Evolutionary conservation across 2,797 vertebrate species (phyloP), one percentile per base, ranked within the genome.

Genomic region (Echiichthys vipera): DNA sequence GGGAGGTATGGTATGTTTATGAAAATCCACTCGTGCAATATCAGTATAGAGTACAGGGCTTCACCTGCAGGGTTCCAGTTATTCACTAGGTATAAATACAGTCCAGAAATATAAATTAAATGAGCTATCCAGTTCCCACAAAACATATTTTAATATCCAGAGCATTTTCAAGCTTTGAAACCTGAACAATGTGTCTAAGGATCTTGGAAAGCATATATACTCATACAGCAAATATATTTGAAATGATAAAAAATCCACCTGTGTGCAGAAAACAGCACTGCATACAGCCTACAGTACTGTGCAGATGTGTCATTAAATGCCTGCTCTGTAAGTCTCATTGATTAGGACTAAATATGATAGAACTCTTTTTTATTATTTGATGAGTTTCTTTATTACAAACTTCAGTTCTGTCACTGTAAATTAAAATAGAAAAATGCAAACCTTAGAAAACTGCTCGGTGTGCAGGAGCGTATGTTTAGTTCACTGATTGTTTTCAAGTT

Each of bases 11-110:
- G n/a, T n/a, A 71, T 66, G 70, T 79, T 82, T 77, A 58, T 69
- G 54, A 47, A 72, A 87, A 84, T 83, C 63, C 49, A 58, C 54
- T 79, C 29, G 50, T 39, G 68, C 43, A 76, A 42, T 67, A 68
- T 71, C 66, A 8, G 77, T 36, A 32, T 45, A 54, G 17, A 53
- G 37, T 22, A 9, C n/a, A 29, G 57, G 49, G 45, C 46, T 73
- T 54, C 4, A 18, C 17, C 55, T 18, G 36, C 39, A 27, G 51
- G 5, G 57, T 36, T 74, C 74, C 55, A 64, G 58, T 72, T 74
- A 78, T 78, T 80, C 78, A 67, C 34, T 20, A 74, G 49, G 46
- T 51, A 65, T 14, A 54, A n/a, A n/a, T n/a, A n/a, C n/a, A n/a
- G n/a, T n/a, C n/a, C n/a, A 47, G 22, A 63, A 61, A 76, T 69